These are phyloP conservation scores for Drosophila falleni DNA, from an alignment of 2,888 invertebrate genomes.

Conservation along the genomic window DNA sequence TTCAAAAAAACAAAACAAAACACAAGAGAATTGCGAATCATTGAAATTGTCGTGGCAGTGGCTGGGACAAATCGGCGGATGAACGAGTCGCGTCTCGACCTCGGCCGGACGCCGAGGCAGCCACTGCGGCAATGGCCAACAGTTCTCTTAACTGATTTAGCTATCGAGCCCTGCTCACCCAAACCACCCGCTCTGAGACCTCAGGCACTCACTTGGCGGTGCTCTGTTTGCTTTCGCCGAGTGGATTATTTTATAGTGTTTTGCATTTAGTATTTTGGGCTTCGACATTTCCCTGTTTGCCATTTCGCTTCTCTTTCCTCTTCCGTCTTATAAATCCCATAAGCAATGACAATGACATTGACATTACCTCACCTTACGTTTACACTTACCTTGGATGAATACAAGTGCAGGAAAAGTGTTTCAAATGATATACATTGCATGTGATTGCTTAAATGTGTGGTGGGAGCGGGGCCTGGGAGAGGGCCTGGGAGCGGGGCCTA, in stretches of 20 bases:
- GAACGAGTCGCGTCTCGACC: constrained; percentile 33
- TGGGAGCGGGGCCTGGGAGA: too few species aligned
- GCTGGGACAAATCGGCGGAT: background rate
- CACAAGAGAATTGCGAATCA: constrained; percentile 35
- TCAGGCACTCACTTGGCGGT: constrained; percentile 7
- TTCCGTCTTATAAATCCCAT: background rate
- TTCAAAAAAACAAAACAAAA: constrained; percentile 23
- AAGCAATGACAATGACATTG: constrained; percentile 45
- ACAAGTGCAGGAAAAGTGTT: constrained; percentile 25
- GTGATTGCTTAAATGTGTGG: too few species aligned
- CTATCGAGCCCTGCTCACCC: constrained; percentile 36
- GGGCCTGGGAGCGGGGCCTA: too few species aligned
- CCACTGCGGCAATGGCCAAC: constrained; percentile 39
- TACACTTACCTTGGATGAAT: constrained; percentile 31
- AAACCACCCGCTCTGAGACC: constrained; percentile 9
- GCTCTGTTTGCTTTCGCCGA: constrained; percentile 40
- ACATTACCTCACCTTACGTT: constrained; percentile 42
- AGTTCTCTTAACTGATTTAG: constrained; percentile 69
- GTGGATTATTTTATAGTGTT: constrained; percentile 69
- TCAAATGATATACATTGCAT: background rate
- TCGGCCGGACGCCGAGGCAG: constrained; percentile 42
- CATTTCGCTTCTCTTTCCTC: background rate
- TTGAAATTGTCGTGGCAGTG: constrained; percentile 5
- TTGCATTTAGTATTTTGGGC: constrained; percentile 49
- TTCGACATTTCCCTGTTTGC: constrained; percentile 18